A percentile compares a stretch with the other conserved stretches of the same genome.
These are phyloP conservation scores for Mantis religiosa DNA, from an alignment of 2,888 invertebrate species.

Conservation along the genomic window DNA sequence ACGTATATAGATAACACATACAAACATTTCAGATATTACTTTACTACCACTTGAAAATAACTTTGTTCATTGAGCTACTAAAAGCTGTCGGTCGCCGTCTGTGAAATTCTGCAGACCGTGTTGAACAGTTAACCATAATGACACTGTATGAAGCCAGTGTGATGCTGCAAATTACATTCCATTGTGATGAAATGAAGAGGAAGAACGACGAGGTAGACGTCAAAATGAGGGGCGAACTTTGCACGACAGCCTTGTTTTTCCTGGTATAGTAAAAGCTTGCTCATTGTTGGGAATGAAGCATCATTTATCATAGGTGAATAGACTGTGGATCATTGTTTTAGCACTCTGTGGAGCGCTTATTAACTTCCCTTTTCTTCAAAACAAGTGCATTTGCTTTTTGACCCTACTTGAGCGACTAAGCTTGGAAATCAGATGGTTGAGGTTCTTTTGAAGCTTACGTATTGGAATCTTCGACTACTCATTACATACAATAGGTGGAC, in stretches of 20 bases:
- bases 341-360: neutral
- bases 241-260: neutral
- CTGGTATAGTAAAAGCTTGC: neutral
- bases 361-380: too few species aligned
- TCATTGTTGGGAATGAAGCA: neutral
- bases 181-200: neutral
- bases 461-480: too few species aligned
- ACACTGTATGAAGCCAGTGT: neutral
- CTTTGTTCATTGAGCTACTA: too few species aligned
- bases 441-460: too few species aligned
- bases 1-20: too few species aligned
- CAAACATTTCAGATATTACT: too few species aligned
- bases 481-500: too few species aligned
- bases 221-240: neutral
- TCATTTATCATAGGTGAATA: neutral
- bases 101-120: neutral
- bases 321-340: neutral
- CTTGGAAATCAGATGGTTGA: too few species aligned
- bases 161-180: neutral
- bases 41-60: too few species aligned
- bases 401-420: too few species aligned
- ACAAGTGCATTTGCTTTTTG: too few species aligned
- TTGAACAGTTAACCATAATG: neutral
- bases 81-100: too few species aligned
- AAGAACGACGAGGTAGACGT: neutral